Percentiles rank a stretch among this genome's conserved stretches.
These are phyloP conservation scores for Noturus placidus DNA, from an alignment of 2,113 vertebrate genomes.

Conservation along the genomic window DNA sequence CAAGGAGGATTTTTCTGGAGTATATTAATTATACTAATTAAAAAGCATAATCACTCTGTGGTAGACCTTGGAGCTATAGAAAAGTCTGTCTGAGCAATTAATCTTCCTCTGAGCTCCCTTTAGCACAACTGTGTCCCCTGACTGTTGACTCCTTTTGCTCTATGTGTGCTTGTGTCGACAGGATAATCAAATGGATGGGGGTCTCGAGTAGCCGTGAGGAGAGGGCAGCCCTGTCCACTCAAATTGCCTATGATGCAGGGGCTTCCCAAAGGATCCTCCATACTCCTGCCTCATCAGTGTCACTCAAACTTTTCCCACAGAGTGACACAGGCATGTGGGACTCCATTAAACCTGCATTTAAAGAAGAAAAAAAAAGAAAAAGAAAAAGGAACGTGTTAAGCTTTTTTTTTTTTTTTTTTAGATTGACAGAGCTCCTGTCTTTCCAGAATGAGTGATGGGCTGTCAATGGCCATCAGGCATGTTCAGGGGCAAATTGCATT, in stretches of 20 bases:
- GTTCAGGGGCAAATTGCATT: neutral
- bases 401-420: neutral
- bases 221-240: slow-evolving; percentile 28
- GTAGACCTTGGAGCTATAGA: neutral
- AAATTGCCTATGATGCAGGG: slow-evolving; percentile 34
- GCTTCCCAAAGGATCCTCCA: slow-evolving; percentile 23
- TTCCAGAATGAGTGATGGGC: slow-evolving; percentile 36
- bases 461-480: neutral
- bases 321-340: slow-evolving; percentile 33
- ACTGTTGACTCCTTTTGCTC: slow-evolving; percentile 5
- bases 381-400: slow-evolving; percentile 19
- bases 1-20: slow-evolving; percentile 6
- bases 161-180: slow-evolving; percentile 20
- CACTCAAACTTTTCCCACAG: slow-evolving; percentile 47
- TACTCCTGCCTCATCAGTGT: slow-evolving; percentile 37
- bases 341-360: slow-evolving; percentile 46
- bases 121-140: neutral
- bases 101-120: slow-evolving; percentile 8
- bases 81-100: slow-evolving; percentile 21
- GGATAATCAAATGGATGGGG: slow-evolving; percentile 22
- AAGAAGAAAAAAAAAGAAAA: no score
- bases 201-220: neutral
- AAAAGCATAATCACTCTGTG: slow-evolving; percentile 36
- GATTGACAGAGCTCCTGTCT: slow-evolving; percentile 39
- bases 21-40: slow-evolving; percentile 49